A percentile compares a stretch with the other conserved stretches of the same genome.
These are phyloP conservation scores for Anas bahamensis DNA, from an alignment of 2,797 vertebrate genomes.

Conservation along the genomic window DNA sequence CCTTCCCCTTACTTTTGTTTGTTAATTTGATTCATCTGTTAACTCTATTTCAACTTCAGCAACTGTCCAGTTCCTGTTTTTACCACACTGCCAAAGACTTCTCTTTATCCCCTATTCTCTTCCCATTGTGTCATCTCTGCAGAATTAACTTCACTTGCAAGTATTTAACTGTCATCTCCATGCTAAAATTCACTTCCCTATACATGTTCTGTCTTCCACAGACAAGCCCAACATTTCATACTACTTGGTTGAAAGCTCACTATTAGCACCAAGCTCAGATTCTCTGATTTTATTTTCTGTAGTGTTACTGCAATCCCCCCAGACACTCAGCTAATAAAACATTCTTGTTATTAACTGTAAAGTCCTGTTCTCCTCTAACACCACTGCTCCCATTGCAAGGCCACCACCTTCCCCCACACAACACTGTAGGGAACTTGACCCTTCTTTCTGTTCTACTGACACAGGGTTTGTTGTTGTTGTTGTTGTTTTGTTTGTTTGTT, in stretches of 20 bases:
- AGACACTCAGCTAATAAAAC: not conserved
- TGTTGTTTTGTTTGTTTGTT: too few species aligned
- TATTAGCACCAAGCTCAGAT: not conserved
- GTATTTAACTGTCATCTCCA: not conserved
- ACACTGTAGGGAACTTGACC: not conserved
- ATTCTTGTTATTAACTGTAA: not conserved
- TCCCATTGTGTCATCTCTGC: not conserved
- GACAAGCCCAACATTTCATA: not conserved
- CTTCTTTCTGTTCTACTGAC: not conserved
- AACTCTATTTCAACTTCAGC: not conserved
- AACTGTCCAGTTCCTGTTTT: not conserved
- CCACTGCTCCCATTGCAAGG: not conserved
- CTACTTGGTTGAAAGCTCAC: not conserved
- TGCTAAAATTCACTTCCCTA: rapidly evolving
- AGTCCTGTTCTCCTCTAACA: not conserved
- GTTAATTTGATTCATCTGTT: too few species aligned
- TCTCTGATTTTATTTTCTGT: not conserved
- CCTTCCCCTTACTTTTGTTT: not conserved
- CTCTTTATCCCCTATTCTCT: not conserved
- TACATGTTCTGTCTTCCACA: not conserved
- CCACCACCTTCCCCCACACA: not conserved
- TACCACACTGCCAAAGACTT: not conserved
- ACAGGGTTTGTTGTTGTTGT: not conserved
- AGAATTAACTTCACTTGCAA: not conserved
- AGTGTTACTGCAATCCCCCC: rapidly evolving